Evolutionary conservation across 1,140 invertebrate species (phyloP).

Genomic region (Drosophila orena): DNA sequence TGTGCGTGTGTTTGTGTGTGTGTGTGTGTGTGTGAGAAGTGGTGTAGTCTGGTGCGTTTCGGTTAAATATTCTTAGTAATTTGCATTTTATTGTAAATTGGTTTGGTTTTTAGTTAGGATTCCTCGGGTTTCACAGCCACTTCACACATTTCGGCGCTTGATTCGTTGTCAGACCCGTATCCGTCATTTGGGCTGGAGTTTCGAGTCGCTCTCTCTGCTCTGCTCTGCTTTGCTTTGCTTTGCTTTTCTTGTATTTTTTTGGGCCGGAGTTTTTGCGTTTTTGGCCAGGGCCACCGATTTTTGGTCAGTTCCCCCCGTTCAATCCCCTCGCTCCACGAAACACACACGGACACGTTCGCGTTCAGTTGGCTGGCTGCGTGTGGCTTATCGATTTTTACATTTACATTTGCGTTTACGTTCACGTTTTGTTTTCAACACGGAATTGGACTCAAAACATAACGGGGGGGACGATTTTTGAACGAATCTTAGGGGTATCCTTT

Average conservation of each 20-base stretch:
- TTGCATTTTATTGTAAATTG: constrained; percentile 54
- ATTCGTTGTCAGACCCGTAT: constrained; percentile 39
- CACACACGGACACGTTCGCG: constrained; percentile 76
- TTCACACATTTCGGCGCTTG: constrained; percentile 77
- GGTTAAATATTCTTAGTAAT: constrained; percentile 60
- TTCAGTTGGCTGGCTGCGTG: constrained; percentile 77
- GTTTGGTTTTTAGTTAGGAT: constrained; percentile 58
- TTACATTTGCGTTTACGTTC: constrained; percentile 80
- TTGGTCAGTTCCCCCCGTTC: constrained; percentile 35
- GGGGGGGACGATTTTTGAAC: constrained; percentile 13
- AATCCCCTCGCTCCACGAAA: constrained; percentile 11
- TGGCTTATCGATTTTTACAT: constrained; percentile 83
- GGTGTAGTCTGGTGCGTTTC: constrained; percentile 8
- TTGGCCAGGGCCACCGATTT: constrained; percentile 59
- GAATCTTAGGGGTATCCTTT: constrained; percentile 15
- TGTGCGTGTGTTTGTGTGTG: constrained; percentile 11
- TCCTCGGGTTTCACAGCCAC: constrained; percentile 79
- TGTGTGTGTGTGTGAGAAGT: background rate
- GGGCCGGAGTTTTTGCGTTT: constrained; percentile 54
- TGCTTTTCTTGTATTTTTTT: constrained; percentile 8
- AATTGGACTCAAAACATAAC: constrained; percentile 70
- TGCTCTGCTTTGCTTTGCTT: background rate
- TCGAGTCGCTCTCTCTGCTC: background rate
- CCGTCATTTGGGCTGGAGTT: constrained; percentile 39
- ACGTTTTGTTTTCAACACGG: constrained; percentile 74